These are phyloP conservation scores for Tachyglossus aculeatus DNA, from an alignment of 2,797 vertebrate species.

Conservation along the genomic window DNA sequence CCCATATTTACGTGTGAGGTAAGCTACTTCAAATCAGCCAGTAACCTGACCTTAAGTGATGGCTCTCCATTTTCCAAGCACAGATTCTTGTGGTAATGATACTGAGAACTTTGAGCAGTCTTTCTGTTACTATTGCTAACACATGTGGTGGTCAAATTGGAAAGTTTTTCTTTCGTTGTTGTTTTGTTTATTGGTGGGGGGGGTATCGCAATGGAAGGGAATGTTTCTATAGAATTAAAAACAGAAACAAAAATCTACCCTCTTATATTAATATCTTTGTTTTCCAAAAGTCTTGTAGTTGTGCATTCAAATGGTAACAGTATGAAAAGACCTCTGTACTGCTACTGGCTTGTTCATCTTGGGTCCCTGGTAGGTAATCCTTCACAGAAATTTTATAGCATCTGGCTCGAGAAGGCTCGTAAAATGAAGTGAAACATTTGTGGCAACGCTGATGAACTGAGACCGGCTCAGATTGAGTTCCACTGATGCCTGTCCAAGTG, in stretches of 20 bases:
- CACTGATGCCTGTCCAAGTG: not conserved
- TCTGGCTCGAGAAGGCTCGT: constrained; percentile 26
- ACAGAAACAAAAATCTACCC: too few relatives aligned
- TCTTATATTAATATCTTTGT: too few relatives aligned
- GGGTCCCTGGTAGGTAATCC: constrained; percentile 6
- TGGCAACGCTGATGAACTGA: constrained; percentile 14
- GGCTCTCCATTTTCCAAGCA: not conserved
- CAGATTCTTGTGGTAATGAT: not conserved
- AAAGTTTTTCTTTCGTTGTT: constrained; percentile 7
- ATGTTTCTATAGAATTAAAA: constrained; percentile 15
- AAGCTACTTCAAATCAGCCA: not conserved
- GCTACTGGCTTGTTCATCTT: not conserved
- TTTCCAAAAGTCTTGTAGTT: not conserved
- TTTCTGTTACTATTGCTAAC: constrained; percentile 22
- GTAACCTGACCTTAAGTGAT: not conserved
- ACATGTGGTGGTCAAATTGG: constrained; percentile 5
- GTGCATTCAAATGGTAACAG: not conserved
- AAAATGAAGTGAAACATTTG: constrained; percentile 19
- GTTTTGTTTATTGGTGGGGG: not conserved
- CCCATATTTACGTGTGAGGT: constrained; percentile 7
- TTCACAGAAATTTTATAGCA: constrained; percentile 19
- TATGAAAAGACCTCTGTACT: constrained; percentile 33
- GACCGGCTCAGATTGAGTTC: not conserved
- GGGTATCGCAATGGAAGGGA: constrained; percentile 1
- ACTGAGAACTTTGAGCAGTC: not conserved